These are phyloP conservation scores for Perccottus glenii DNA, from an alignment of 2,113 vertebrate species.

Conservation along the genomic window DNA sequence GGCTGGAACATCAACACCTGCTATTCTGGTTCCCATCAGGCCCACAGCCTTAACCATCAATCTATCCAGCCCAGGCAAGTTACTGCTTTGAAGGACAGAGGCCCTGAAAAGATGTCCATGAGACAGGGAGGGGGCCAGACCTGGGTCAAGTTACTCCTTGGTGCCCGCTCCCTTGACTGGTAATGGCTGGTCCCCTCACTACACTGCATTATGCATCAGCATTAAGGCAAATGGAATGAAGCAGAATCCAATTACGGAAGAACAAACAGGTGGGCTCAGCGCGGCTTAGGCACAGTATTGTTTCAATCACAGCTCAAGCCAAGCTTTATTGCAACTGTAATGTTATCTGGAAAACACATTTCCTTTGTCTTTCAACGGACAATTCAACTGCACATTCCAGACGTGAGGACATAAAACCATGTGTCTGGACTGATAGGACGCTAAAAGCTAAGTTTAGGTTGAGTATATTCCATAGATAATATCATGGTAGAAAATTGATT, in stretches of 20 bases:
- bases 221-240: constrained; percentile 79
- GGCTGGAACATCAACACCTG: constrained; percentile 69
- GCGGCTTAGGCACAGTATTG: constrained; percentile 70
- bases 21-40: constrained; percentile 69
- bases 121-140: constrained; percentile 24
- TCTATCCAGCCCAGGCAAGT: constrained; percentile 57
- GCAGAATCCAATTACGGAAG: constrained; percentile 77
- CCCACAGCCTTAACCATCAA: constrained; percentile 56
- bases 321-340: constrained; percentile 65
- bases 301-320: constrained; percentile 73
- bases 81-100: constrained; percentile 66
- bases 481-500: constrained; percentile 20
- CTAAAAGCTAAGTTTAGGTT: constrained; percentile 29
- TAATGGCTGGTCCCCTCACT: constrained; percentile 66
- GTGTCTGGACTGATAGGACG: constrained; percentile 24
- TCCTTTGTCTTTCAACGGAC: constrained; percentile 51
- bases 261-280: constrained; percentile 79
- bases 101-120: constrained; percentile 55
- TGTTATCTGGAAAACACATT: constrained; percentile 74
- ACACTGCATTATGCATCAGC: constrained; percentile 75
- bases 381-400: constrained; percentile 45
- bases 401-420: constrained; percentile 36
- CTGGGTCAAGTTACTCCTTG: constrained; percentile 66
- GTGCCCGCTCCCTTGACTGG: constrained; percentile 61
- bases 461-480: constrained; percentile 26